Base-by-base conservation (phyloP, 2,888 invertebrate species). In the Byasa hedistus region DNA sequence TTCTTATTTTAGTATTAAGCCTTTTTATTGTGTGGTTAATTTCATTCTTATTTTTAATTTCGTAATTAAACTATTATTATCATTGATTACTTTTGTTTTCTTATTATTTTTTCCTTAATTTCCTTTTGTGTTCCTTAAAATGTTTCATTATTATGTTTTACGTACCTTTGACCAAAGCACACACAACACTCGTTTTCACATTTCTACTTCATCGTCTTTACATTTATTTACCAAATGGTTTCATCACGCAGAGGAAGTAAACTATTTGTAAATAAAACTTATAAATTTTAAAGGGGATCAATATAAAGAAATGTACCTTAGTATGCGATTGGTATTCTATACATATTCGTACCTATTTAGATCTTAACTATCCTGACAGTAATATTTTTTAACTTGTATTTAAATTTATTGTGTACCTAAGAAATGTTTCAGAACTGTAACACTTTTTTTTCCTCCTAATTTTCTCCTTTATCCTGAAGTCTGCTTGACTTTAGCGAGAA, bases 11-110 rank as follows among this genome's bases (percentile, higher is more conserved):
- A 89, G 87, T 80, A 75, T 85, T 90, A 90, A 89, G 90, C 81
- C 87, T 88, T 87, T 85, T 39, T n/a, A n/a, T 39, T 88, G 90
- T 90, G 90, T 90, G 90, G 84, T 91, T 91, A 89, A 85, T 91
- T 91, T 90, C 89, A 84, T 86, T 84, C 89, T 90, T 89, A 90
- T 87, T 89, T 88, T 90, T 89, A 89, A 84, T 89, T 91, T 89
- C 86, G 84, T 89, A 85, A 90, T 90, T 90, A 91, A 91, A 90
- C 85, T 88, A 88, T 87, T 87, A 89, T 91, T 88, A 87, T 89
- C 87, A 89, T 89, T 87, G 80, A 86, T 79, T 75, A 80, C 76
- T 77, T 86, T 87, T 88, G 36, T 85, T 87, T 87, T 78, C 85
- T 89, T 48, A n/a, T 48, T 87, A 82, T 87, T 87, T 88, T 82